phyloP scores from a whole-genome alignment of 2,888 invertebrate genomes.

The Didymodactylos carnosus region DNA sequence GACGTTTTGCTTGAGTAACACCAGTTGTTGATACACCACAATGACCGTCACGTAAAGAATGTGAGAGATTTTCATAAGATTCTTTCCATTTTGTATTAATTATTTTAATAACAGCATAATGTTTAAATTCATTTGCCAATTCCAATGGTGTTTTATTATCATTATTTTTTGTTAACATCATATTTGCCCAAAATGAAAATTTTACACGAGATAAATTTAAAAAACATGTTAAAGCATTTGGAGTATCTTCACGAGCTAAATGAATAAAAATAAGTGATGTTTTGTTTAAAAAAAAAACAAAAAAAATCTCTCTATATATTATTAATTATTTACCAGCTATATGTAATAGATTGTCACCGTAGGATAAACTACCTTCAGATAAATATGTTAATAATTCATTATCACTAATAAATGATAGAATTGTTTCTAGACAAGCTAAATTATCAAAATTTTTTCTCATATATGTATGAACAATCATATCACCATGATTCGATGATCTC shows the following conservation, averaged over 20 bases:
- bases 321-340: not conserved
- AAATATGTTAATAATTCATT: not conserved
- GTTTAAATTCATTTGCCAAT: not conserved
- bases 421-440: not conserved
- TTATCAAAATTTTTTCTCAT: not conserved
- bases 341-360: not conserved
- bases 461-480: not conserved
- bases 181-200: not conserved
- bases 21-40: not conserved
- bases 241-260: not conserved
- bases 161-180: not conserved
- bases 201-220: not conserved
- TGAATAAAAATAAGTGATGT: not conserved
- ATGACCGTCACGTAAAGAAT: not conserved
- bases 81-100: not conserved
- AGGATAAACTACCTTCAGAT: not conserved
- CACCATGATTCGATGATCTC: not conserved
- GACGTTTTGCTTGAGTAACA: not conserved
- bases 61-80: not conserved
- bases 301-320: no score
- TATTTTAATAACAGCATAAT: not conserved
- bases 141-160: not conserved
- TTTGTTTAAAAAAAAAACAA: not conserved
- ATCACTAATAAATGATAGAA: not conserved
- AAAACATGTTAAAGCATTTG: not conserved